Percentiles rank a stretch among this genome's conserved stretches.
These are phyloP conservation scores for Caenorhabditis wallacei DNA, from an alignment of 2,888 invertebrate genomes.

Conservation along the genomic window DNA sequence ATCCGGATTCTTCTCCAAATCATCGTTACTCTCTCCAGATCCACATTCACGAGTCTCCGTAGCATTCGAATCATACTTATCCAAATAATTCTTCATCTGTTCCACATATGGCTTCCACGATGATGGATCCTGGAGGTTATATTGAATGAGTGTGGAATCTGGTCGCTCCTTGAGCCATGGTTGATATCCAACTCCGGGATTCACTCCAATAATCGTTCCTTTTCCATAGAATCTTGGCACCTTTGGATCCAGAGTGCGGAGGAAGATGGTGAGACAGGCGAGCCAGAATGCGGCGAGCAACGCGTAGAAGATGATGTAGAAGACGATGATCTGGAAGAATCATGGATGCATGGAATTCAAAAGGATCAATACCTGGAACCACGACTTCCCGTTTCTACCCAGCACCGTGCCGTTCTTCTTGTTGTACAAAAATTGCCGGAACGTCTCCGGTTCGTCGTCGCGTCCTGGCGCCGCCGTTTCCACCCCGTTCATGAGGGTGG, in stretches of 20 bases:
- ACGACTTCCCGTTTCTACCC: constrained; percentile 81
- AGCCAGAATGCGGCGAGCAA: constrained; percentile 95
- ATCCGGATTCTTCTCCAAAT: constrained; percentile 59
- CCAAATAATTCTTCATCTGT: constrained; percentile 75
- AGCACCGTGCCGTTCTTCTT: constrained; percentile 79
- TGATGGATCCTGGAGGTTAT: constrained; percentile 85
- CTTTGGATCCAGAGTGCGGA: constrained; percentile 91
- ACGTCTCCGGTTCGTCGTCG: constrained; percentile 71
- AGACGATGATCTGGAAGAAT: constrained; percentile 94
- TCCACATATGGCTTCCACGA: constrained; percentile 75
- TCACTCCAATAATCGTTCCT: constrained; percentile 92
- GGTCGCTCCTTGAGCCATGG: constrained; percentile 96
- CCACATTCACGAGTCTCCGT: constrained; percentile 79
- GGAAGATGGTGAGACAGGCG: constrained; percentile 94
- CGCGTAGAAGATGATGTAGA: constrained; percentile 96
- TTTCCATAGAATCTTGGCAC: constrained; percentile 94
- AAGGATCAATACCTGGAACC: constrained; percentile 74
- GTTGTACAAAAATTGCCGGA: constrained; percentile 80
- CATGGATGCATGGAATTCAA: background rate
- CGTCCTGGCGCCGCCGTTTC: constrained; percentile 44
- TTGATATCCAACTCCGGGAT: constrained; percentile 97
- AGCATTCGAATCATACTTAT: constrained; percentile 73
- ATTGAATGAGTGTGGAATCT: constrained; percentile 97
- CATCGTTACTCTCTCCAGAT: constrained; percentile 69
- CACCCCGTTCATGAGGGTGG: constrained; percentile 67